phyloP scores from a whole-genome alignment of 2,113 vertebrate genomes.

The Dinomys branickii region DNA sequence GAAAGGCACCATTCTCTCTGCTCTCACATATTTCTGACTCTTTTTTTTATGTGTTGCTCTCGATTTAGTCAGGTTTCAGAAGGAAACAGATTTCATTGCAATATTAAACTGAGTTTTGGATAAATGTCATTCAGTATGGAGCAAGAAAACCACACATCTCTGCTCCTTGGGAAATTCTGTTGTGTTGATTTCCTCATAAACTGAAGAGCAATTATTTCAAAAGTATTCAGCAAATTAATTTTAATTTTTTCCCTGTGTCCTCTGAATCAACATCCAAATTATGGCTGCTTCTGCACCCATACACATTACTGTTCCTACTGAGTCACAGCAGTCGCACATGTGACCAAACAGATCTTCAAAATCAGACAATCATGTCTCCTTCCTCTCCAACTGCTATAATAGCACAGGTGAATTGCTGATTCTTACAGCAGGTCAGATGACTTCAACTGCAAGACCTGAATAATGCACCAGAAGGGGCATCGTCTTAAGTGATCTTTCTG shows the following conservation, averaged over 20 bases:
- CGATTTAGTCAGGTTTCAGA: neutral
- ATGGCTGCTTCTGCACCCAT: neutral
- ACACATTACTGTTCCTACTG: neutral
- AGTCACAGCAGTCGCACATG: neutral
- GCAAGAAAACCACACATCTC: neutral
- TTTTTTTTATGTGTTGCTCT: constrained; percentile 5
- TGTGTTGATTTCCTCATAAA: neutral
- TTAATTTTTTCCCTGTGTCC: neutral
- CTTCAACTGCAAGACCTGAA: neutral
- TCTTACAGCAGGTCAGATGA: neutral
- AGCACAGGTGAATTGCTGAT: neutral
- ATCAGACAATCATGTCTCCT: neutral
- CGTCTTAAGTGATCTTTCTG: neutral
- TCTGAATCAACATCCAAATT: neutral
- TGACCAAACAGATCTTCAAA: neutral
- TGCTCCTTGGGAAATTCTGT: neutral
- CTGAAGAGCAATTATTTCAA: neutral
- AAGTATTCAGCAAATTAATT: neutral
- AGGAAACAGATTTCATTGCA: neutral
- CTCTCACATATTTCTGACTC: neutral
- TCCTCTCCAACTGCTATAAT: neutral
- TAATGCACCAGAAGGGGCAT: neutral
- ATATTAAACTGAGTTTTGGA: neutral
- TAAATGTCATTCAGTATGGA: neutral
- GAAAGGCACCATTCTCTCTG: neutral